phyloP scores from a whole-genome alignment of 2,888 invertebrate genomes.

The Ornithoptera priamus region DNA sequence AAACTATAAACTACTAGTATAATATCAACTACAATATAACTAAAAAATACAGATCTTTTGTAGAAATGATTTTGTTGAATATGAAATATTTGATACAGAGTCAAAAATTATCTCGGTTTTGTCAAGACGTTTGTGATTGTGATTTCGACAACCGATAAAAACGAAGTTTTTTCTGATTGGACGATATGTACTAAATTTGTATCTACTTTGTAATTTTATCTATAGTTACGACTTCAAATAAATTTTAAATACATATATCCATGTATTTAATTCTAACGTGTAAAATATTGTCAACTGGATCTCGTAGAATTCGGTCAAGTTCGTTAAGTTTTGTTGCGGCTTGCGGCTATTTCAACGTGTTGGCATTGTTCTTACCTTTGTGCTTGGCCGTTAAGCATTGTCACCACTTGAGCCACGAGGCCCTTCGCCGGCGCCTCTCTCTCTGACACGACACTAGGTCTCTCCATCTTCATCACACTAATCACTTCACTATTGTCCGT shows the following conservation, averaged over 20 bases:
- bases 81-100: too few relatives aligned
- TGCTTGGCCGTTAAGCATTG: constrained; percentile 75
- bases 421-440: constrained; percentile 74
- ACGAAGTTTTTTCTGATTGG: too few relatives aligned
- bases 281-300: neutral
- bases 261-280: neutral
- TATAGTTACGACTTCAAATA: neutral
- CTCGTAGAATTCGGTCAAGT: constrained; percentile 7
- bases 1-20: too few relatives aligned
- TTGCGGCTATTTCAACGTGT: neutral
- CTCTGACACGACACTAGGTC: constrained; percentile 57
- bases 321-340: neutral
- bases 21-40: too few relatives aligned
- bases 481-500: constrained; percentile 33
- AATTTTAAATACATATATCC: neutral
- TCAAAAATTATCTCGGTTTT: too few relatives aligned
- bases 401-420: constrained; percentile 76
- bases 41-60: too few relatives aligned
- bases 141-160: too few relatives aligned
- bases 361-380: constrained; percentile 58
- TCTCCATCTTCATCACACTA: constrained; percentile 70
- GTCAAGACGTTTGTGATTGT: too few relatives aligned
- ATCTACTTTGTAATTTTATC: neutral
- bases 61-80: too few relatives aligned
- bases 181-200: too few relatives aligned